Evolutionary conservation across 1,140 invertebrate genomes (phyloP).

Genomic region (Rhyzopertha dominica): DNA sequence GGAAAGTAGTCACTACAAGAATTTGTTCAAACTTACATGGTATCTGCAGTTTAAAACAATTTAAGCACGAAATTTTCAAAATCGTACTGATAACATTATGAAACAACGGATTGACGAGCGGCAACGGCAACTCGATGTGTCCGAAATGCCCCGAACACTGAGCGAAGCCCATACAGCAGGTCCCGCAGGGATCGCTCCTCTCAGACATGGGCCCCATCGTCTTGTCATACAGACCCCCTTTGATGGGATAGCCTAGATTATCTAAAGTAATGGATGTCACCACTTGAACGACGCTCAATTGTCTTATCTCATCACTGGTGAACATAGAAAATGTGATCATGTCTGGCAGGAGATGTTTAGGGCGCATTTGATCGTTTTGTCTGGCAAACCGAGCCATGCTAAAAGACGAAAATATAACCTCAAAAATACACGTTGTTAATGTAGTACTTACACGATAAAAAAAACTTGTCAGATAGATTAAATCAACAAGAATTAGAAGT

Average conservation of each 20-base stretch:
- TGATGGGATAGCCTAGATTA: conserved; percentile 71
- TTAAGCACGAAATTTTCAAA: conserved; percentile 63
- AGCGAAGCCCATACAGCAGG: conserved; percentile 66
- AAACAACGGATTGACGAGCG: conserved; percentile 90
- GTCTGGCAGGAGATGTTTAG: conserved; percentile 45
- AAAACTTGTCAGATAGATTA: too few species aligned
- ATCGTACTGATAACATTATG: conserved; percentile 67
- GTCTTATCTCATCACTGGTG: conserved; percentile 75
- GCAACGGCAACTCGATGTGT: conserved; percentile 86
- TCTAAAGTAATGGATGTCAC: conserved; percentile 81
- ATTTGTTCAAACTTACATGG: conserved; percentile 50
- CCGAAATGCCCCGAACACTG: conserved; percentile 92
- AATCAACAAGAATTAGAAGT: too few species aligned
- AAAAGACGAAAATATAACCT: too few species aligned
- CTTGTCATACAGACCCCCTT: conserved; percentile 83
- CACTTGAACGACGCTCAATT: conserved; percentile 83
- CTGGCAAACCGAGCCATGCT: not conserved
- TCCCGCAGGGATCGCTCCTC: conserved; percentile 68
- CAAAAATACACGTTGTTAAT: too few species aligned
- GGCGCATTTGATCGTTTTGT: conserved; percentile 4
- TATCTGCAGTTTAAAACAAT: conserved; percentile 67
- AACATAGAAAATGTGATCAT: conserved; percentile 66
- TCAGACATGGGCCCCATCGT: conserved; percentile 60
- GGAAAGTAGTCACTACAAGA: conserved; percentile 6
- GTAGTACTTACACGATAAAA: too few species aligned